Percentiles rank a stretch among this genome's conserved stretches.
Evolutionary conservation across 2,888 invertebrate genomes (phyloP).

Genomic region (Acanthosoma haemorrhoidale): DNA sequence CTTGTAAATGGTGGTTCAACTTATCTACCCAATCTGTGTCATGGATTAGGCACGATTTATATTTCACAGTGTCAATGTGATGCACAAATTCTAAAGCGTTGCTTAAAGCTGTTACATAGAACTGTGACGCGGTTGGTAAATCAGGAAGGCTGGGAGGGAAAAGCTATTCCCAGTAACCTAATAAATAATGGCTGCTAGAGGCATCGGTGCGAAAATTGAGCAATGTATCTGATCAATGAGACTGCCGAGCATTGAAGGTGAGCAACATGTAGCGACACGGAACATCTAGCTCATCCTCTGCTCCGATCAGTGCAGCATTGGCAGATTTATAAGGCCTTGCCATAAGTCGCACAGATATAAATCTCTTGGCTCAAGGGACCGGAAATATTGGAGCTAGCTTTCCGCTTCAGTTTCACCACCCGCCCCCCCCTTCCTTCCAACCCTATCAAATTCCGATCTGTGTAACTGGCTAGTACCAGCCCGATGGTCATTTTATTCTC

Average conservation of each 20-base stretch:
- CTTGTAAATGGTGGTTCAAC: too few species aligned
- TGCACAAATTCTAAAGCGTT: too few species aligned
- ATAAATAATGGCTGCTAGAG: neutral
- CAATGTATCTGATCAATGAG: neutral
- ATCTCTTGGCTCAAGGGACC: slow-evolving; percentile 1
- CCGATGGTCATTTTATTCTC: neutral
- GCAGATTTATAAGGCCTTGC: neutral
- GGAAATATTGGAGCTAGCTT: slow-evolving; percentile 8
- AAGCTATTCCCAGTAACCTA: neutral
- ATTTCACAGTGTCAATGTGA: too few species aligned
- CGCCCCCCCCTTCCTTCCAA: neutral
- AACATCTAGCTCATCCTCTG: too few species aligned
- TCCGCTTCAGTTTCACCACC: neutral
- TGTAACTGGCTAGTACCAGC: neutral
- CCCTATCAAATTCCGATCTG: slow-evolving; percentile 3
- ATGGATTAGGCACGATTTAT: too few species aligned
- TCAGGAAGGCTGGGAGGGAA: neutral
- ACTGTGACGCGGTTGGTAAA: neutral
- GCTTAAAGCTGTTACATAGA: too few species aligned
- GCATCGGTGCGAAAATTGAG: neutral
- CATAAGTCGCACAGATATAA: slow-evolving; percentile 1
- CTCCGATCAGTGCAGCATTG: neutral
- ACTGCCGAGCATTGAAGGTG: neutral
- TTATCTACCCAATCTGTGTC: too few species aligned
- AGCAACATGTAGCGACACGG: too few species aligned